phyloP scores from a whole-genome alignment of 2,113 vertebrate genomes.

The Phasianus colchicus region DNA sequence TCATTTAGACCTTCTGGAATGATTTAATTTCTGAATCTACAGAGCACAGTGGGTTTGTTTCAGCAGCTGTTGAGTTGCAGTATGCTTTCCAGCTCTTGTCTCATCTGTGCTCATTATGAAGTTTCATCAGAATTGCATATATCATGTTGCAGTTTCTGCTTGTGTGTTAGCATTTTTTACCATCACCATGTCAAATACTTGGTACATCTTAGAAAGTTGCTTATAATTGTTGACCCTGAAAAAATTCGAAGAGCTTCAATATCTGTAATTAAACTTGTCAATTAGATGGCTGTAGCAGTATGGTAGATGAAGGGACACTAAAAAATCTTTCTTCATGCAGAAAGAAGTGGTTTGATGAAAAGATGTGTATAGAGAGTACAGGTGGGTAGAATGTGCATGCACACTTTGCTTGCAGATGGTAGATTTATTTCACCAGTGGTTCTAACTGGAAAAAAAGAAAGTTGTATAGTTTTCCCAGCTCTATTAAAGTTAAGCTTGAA shows the following conservation, averaged over 20 bases:
- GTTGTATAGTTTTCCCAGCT: not conserved
- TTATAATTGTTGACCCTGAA: not conserved
- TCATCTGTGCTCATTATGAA: not conserved
- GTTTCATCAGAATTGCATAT: not conserved
- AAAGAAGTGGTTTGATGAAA: not conserved
- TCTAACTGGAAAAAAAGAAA: not conserved
- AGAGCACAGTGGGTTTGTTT: not conserved
- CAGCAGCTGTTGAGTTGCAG: not conserved
- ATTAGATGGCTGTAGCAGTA: too few relatives aligned
- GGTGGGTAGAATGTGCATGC: too few relatives aligned
- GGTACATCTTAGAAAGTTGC: not conserved
- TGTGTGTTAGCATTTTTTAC: not conserved
- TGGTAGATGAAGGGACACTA: not conserved
- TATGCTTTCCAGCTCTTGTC: not conserved
- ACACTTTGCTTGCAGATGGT: not conserved
- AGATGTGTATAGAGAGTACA: not conserved
- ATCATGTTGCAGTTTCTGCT: not conserved
- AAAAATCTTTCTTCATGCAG: not conserved
- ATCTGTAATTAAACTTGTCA: not conserved
- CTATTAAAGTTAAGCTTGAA: not conserved
- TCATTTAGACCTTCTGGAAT: not conserved
- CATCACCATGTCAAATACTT: not conserved
- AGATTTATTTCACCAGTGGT: not conserved
- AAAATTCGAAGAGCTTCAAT: not conserved
- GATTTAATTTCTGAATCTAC: not conserved